Evolutionary conservation across 2,888 invertebrate species (phyloP).

Genomic region (Heliconius cydno): DNA sequence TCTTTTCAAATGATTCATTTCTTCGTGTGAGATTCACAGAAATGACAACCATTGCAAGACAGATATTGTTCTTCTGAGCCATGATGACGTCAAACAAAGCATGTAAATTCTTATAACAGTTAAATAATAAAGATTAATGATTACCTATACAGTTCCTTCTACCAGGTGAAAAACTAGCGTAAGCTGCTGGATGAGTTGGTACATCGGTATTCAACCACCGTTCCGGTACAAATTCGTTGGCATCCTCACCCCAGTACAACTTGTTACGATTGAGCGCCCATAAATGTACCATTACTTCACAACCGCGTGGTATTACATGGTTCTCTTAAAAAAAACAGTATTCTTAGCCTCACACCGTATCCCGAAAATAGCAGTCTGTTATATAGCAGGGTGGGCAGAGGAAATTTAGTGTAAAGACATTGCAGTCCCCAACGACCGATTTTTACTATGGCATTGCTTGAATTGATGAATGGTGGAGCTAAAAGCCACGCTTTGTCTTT

Average conservation of each 20-base stretch:
- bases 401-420: no score
- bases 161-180: constrained; percentile 50
- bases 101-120: background rate
- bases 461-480: no score
- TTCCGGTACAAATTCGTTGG: constrained; percentile 41
- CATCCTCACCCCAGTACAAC: constrained; percentile 43
- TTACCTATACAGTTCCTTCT: constrained; percentile 52
- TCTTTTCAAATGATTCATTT: no score
- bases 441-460: no score
- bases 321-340: constrained; percentile 34
- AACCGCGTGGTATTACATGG: constrained; percentile 30
- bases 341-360: no score
- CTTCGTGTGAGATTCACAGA: no score
- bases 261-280: constrained; percentile 39
- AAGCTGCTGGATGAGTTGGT: constrained; percentile 48
- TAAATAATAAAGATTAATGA: background rate
- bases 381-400: no score
- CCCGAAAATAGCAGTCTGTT: no score
- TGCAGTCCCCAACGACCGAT: no score
- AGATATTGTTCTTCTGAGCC: background rate
- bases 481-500: no score
- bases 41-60: no score
- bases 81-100: background rate
- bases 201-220: constrained; percentile 38
- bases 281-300: constrained; percentile 35